These are phyloP conservation scores for Apamea sordens DNA, from an alignment of 2,888 invertebrate genomes.

Conservation along the genomic window DNA sequence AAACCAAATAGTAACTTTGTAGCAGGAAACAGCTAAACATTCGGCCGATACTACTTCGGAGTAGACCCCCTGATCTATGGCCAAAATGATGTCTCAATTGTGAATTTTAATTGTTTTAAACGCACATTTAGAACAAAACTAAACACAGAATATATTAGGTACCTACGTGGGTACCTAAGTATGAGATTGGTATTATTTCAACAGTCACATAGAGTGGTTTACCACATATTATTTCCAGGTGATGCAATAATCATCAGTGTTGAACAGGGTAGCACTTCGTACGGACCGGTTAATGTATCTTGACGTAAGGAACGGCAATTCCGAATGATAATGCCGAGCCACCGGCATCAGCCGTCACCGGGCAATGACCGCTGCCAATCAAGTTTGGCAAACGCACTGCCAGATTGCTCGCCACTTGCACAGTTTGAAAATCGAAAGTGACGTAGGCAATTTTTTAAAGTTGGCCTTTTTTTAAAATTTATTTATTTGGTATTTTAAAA, in stretches of 20 bases:
- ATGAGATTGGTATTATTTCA: neutral
- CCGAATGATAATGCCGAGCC: conserved; percentile 48
- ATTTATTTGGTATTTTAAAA: conserved; percentile 3
- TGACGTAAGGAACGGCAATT: conserved; percentile 57
- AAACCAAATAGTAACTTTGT: too few species aligned
- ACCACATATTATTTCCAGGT: neutral
- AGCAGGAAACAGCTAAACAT: too few species aligned
- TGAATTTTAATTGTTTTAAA: neutral
- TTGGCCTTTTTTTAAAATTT: conserved; percentile 3
- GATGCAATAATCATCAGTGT: neutral
- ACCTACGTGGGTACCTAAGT: too few species aligned
- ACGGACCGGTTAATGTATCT: conserved; percentile 51
- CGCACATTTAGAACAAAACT: neutral
- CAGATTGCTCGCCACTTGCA: conserved; percentile 26
- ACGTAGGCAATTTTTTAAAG: neutral
- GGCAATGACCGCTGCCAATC: conserved; percentile 64
- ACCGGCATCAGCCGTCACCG: conserved; percentile 45
- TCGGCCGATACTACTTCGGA: too few species aligned
- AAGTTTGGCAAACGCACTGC: conserved; percentile 63
- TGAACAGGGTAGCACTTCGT: conserved; percentile 26
- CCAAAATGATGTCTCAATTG: neutral
- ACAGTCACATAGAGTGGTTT: neutral
- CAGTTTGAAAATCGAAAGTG: conserved; percentile 58
- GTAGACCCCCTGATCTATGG: too few species aligned
- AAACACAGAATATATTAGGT: neutral